phyloP scores from a whole-genome alignment of 2,113 vertebrate species.

The Mormyrus iriodes region DNA sequence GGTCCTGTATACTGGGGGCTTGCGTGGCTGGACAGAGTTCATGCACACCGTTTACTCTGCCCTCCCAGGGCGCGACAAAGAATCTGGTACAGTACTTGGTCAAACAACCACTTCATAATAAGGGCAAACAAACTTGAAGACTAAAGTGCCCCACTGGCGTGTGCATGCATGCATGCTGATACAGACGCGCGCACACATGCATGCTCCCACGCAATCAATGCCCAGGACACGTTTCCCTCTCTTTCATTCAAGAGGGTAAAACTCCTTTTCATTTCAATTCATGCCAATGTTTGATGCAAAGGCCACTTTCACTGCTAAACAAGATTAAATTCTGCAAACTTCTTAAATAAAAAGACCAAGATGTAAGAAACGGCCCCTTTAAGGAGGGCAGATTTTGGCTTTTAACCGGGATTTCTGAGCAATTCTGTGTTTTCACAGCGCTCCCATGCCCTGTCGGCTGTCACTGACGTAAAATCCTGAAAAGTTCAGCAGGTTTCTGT shows the following conservation, averaged over 20 bases:
- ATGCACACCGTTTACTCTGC: slow-evolving; percentile 11
- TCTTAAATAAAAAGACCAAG: neutral
- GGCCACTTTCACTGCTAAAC: neutral
- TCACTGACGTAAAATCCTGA: neutral
- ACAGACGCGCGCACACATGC: neutral
- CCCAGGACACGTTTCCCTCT: neutral
- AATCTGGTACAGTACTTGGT: neutral
- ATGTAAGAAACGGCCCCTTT: neutral
- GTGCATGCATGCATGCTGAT: neutral
- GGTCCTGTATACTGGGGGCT: neutral
- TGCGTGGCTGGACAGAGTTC: neutral
- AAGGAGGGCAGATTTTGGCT: neutral
- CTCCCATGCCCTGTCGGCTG: neutral
- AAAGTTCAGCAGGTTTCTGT: neutral
- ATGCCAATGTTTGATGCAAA: neutral
- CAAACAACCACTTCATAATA: slow-evolving; percentile 23
- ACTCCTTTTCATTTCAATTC: neutral
- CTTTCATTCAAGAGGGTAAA: neutral
- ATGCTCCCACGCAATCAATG: neutral
- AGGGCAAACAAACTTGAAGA: slow-evolving; percentile 35
- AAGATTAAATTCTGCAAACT: neutral
- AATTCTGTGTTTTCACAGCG: neutral
- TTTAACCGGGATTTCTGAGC: neutral
- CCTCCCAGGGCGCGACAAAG: neutral
- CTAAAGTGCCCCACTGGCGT: neutral